Evolutionary conservation across 2,888 invertebrate genomes (phyloP).

Genomic region (Dermolepida albohirtum): DNA sequence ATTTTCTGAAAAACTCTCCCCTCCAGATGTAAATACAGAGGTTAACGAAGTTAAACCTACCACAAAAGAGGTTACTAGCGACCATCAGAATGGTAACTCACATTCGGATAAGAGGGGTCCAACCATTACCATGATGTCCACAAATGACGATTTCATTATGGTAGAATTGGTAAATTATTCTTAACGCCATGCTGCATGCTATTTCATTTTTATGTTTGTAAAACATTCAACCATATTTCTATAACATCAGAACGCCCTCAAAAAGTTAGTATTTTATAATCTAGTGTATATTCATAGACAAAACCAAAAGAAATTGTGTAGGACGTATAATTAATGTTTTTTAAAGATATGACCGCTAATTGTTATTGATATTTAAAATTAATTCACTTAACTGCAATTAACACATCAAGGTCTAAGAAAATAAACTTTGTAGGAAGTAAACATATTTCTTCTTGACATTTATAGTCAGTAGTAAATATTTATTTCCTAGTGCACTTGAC

Average conservation of each 20-base stretch:
- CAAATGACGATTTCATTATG: slow-evolving; percentile 77
- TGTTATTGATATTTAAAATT: too few species aligned
- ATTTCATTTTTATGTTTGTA: slow-evolving; percentile 13
- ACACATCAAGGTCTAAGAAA: too few species aligned
- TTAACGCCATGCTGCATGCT: slow-evolving; percentile 50
- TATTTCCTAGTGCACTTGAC: too few species aligned
- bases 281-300: too few species aligned
- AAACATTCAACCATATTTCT: slow-evolving; percentile 9
- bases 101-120: slow-evolving; percentile 63
- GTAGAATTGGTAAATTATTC: slow-evolving; percentile 75
- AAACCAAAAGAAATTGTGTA: too few species aligned
- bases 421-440: too few species aligned
- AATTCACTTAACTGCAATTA: too few species aligned
- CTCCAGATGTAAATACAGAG: slow-evolving; percentile 38
- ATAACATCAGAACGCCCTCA: background rate
- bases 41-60: slow-evolving; percentile 42
- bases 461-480: too few species aligned
- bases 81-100: slow-evolving; percentile 58
- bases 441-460: too few species aligned
- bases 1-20: slow-evolving; percentile 60
- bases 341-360: too few species aligned
- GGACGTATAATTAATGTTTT: too few species aligned
- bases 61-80: slow-evolving; percentile 38
- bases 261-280: too few species aligned
- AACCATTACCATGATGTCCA: slow-evolving; percentile 67